phyloP scores from a whole-genome alignment of 2,797 vertebrate species.

The Melanotaenia trifasciata region DNA sequence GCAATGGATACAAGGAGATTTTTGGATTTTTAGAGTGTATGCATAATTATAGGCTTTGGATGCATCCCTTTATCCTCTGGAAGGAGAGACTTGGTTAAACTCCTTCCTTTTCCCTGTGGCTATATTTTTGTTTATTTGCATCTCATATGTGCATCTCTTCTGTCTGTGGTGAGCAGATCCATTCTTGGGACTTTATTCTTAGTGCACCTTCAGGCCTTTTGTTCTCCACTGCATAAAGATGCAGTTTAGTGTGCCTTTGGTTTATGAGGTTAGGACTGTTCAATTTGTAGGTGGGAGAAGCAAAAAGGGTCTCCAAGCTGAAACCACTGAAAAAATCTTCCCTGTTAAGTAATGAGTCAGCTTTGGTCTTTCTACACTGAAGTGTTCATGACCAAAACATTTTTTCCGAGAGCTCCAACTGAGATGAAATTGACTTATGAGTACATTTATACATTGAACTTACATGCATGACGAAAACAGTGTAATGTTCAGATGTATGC shows the following conservation, averaged over 20 bases:
- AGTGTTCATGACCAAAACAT: not conserved
- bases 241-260: conserved; percentile 1
- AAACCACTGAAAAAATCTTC: not conserved
- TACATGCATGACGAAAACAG: not conserved
- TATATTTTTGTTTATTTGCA: conserved; percentile 49
- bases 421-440: not conserved
- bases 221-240: conserved; percentile 26
- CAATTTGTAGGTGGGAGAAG: conserved; percentile 11
- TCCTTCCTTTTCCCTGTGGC: conserved; percentile 67
- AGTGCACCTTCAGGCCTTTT: conserved; percentile 57
- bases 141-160: conserved; percentile 51
- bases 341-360: not conserved
- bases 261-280: conserved; percentile 30
- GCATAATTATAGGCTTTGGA: conserved; percentile 78
- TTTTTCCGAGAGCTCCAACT: not conserved
- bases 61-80: conserved; percentile 74
- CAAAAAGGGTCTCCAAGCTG: conserved; percentile 10
- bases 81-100: conserved; percentile 69
- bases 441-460: not conserved
- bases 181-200: conserved; percentile 56
- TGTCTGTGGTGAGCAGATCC: conserved; percentile 68
- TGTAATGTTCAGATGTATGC: not conserved
- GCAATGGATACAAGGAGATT: conserved; percentile 73
- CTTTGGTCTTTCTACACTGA: not conserved
- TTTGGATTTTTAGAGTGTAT: conserved; percentile 66